phyloP scores from a whole-genome alignment of 2,888 invertebrate species.

The Ormyrus nitidulus region DNA sequence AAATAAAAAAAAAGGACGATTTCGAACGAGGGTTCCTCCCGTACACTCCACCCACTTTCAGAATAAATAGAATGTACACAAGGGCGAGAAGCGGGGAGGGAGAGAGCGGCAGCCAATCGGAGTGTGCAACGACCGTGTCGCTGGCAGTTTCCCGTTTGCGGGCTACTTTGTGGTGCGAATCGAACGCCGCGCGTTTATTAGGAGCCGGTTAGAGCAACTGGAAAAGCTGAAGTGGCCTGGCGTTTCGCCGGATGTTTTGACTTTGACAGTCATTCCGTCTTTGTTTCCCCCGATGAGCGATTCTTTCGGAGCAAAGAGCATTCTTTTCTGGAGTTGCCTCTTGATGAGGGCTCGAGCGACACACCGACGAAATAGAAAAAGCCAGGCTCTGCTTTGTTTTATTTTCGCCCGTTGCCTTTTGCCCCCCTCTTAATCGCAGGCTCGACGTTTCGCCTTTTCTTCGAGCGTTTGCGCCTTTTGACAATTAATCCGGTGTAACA shows the following conservation, averaged over 20 bases:
- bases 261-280: conserved; percentile 41
- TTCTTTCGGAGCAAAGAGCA: too few relatives aligned
- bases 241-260: conserved; percentile 42
- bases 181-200: conserved; percentile 65
- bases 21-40: too few relatives aligned
- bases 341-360: too few relatives aligned
- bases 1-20: too few relatives aligned
- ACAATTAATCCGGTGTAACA: too few relatives aligned
- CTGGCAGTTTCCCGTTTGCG: conserved; percentile 67
- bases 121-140: conserved; percentile 63
- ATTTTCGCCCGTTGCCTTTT: neutral
- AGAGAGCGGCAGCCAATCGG: conserved; percentile 59
- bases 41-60: neutral
- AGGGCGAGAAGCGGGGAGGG: neutral
- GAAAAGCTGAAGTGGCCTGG: conserved; percentile 4
- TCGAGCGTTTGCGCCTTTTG: too few relatives aligned
- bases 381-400: neutral
- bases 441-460: too few relatives aligned
- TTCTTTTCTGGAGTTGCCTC: too few relatives aligned
- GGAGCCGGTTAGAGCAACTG: conserved; percentile 55
- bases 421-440: neutral
- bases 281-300: neutral
- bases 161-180: conserved; percentile 67
- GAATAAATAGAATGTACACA: neutral
- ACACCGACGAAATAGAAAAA: too few relatives aligned